Evolutionary conservation across 2,797 vertebrate species (phyloP), one percentile per base, ranked within the genome.

Genomic region (Acridotheres tristis): DNA sequence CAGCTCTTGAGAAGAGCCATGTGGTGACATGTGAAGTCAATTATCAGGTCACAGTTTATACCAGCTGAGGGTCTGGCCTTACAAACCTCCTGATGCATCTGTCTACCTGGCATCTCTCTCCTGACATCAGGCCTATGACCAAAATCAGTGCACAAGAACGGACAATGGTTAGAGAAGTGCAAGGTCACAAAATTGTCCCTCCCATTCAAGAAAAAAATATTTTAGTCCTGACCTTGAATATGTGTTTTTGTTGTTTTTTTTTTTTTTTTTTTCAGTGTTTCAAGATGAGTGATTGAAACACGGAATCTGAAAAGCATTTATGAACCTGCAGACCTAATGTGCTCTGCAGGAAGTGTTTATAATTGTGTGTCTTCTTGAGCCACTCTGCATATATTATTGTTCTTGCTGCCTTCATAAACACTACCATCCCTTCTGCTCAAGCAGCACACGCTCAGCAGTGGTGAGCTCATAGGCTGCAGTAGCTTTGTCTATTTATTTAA

Each of bases 341-440:
- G 19, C 85, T 89, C 71, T 40, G 58, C 50, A 86, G 89, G 88
- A 88, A 73, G 51, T 61, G 23, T 77, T 95, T 79, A 54, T 94
- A 89, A 82, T 63, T 89, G 57, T 6, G 6, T 16, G 16, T 32
- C 3, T 1, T 85, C 57, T 94, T 68, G 53, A 89, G 80, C 57
- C 7, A 71, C 73, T 87, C 75, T 88, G 72, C 42, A 55, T 76
- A 20, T 69, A 72, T 85, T 57, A 62, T 22, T 50, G 45, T 20
- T 59, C 66, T 51, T 54, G 20, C 63, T 89, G 50, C 36, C 36
- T 85, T 88, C 82, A 51, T n/a, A 75, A 83, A 63, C 51, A 40
- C 4, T 20, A 58, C n/a, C 51, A 21, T 25, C 30, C 34, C 71
- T 65, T 27, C 67, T 83, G 16, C 62, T 80, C 48, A 69, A 62